Percentiles rank a stretch among this genome's conserved stretches.
Conservation (phyloP, 2,797 vertebrate species). For the Pseudochirops corinnae region DNA sequence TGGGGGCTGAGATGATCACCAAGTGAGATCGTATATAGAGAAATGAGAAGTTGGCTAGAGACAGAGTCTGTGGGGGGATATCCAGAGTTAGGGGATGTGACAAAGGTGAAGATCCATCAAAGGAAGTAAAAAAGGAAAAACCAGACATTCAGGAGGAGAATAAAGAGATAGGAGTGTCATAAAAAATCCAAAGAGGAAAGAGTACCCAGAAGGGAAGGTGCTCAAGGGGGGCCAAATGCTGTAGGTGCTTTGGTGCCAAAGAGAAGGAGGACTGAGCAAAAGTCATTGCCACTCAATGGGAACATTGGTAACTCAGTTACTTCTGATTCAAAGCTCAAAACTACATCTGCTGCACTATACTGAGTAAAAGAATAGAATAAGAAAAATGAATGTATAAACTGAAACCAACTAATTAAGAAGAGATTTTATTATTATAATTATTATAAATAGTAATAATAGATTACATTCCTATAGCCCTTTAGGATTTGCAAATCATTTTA, state of each 20-base stretch:
- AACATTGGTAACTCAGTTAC: background rate
- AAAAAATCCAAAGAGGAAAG: no score
- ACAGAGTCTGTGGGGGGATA: background rate
- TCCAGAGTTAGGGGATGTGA: background rate
- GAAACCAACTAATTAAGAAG: background rate
- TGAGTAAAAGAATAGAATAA: background rate
- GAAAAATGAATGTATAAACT: background rate
- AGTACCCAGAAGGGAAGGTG: no score
- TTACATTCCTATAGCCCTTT: background rate
- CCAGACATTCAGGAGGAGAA: background rate
- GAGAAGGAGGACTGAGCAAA: background rate
- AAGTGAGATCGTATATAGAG: background rate
- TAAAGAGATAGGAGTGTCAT: background rate
- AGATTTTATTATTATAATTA: background rate
- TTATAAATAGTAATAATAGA: background rate
- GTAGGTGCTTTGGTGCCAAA: background rate
- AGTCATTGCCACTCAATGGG: background rate
- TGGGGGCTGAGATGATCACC: background rate
- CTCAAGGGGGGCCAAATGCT: background rate
- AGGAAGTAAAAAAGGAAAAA: background rate
- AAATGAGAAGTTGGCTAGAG: background rate
- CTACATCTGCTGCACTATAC: background rate
- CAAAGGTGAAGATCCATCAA: background rate
- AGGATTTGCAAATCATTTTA: background rate
- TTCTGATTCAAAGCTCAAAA: background rate